phyloP scores from a whole-genome alignment of 2,113 vertebrate species.

The Ceyx cyanopectus region DNA sequence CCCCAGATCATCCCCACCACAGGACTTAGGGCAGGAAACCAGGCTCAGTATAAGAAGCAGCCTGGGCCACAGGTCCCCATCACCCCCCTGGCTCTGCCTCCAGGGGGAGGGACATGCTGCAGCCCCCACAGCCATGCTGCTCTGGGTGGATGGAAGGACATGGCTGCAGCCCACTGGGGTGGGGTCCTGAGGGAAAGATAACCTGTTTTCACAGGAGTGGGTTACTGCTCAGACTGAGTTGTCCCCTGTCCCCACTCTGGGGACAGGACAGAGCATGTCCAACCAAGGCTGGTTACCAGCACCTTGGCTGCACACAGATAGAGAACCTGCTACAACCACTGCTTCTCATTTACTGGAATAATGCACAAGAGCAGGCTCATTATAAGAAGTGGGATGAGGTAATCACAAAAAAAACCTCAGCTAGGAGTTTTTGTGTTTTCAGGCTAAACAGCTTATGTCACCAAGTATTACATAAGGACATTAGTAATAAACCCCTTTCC shows the following conservation, averaged over 20 bases:
- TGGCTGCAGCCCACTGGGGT: fast-evolving
- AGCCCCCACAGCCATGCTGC: not conserved
- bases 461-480: too few species aligned
- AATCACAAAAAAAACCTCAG: too few species aligned
- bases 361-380: too few species aligned
- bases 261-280: too few species aligned
- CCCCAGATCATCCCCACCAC: not conserved
- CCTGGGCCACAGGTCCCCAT: not conserved
- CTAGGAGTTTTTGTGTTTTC: too few species aligned
- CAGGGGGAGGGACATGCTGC: fast-evolving
- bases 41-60: not conserved
- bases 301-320: too few species aligned
- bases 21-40: not conserved
- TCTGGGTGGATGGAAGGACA: fast-evolving
- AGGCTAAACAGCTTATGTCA: too few species aligned
- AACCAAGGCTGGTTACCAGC: too few species aligned
- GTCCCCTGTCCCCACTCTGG: fast-evolving
- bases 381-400: too few species aligned
- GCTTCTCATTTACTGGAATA: too few species aligned
- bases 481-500: too few species aligned
- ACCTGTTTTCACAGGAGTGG: fast-evolving
- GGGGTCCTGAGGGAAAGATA: fast-evolving
- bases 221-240: fast-evolving
- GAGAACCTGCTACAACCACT: too few species aligned
- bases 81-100: fast-evolving